Evolutionary conservation across 2,888 invertebrate species (phyloP), one percentile per base, ranked within the genome.

Genomic region (Cyrtodaria siliqua): DNA sequence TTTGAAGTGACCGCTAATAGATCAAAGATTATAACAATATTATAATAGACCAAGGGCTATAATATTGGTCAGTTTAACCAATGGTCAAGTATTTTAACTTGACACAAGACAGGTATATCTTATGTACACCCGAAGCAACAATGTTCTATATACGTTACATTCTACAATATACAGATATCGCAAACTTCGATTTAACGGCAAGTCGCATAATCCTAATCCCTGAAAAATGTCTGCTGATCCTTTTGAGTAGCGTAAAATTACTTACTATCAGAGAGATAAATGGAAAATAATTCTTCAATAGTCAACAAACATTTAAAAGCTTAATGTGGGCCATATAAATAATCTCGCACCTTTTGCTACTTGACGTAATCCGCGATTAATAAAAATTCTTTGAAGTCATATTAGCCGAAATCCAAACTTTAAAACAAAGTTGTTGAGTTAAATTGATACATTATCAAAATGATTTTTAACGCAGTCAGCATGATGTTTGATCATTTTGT

Each of bases 1-100:
- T 59, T 68, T 74, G 68, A 74, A 74, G 74, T 74, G 74, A 68
- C 74, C 74, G 68, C 59, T 59, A 56, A 70, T 56, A 50, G 70
- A 62, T 62, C 61, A 70, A 62, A 62, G 62, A 70, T 70, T 70
- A 56, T 49, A 40, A 38, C n/a, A 62, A 38, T 44, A 47, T 62
- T 40, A 33, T 33, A 33, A 33, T 12, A 33, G 33, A 33, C 33
- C 33, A 63, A 23, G 24, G 29, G 38, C 50, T 56, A 27, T 52
- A 50, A 42, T 29, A 60, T 16, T 57, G 68, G 52, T 59, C 60
- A 20, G 18, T 9, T 9, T 23, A 50, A 18, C 24, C 24, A 20
- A 50, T 50, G 50, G 50, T 50, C 18, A 50, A 50, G 23, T 24
- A 50, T 50, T 50, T 50, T 20, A 50, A 50, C 50, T 20, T 12